Evolutionary conservation across 2,113 vertebrate genomes (phyloP).

Genomic region (Brachypteracias leptosomus): DNA sequence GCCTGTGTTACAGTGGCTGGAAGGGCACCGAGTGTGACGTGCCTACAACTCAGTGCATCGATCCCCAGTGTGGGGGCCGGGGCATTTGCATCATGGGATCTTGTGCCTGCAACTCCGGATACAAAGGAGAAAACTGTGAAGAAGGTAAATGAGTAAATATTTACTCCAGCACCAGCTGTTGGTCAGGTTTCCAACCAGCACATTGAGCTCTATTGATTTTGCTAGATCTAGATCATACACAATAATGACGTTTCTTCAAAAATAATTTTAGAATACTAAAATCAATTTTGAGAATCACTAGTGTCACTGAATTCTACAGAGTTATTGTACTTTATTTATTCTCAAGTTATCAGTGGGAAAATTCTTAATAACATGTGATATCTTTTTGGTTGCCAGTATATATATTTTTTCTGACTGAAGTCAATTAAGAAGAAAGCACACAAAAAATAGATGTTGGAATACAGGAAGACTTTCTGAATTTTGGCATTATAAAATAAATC

Average conservation of each 20-base stretch:
- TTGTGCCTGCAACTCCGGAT: slow-evolving; percentile 93
- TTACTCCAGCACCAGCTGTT: background rate
- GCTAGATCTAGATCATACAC: background rate
- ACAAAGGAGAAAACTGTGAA: slow-evolving; percentile 92
- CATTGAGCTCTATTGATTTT: background rate
- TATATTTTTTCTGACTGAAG: background rate
- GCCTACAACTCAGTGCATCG: slow-evolving; percentile 87
- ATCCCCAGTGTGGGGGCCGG: slow-evolving; percentile 89
- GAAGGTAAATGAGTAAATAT: slow-evolving; percentile 83
- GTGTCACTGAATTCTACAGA: background rate
- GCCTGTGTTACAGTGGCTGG: slow-evolving; percentile 97
- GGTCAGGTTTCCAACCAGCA: background rate
- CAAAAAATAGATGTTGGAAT: background rate
- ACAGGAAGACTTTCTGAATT: slow-evolving; percentile 60
- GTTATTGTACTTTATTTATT: background rate
- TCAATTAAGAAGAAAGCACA: background rate
- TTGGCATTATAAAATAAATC: slow-evolving; percentile 69
- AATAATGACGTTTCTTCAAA: background rate
- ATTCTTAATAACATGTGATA: background rate
- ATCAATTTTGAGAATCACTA: background rate
- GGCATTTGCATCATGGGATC: slow-evolving; percentile 93
- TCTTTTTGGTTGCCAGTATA: background rate
- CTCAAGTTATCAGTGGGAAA: background rate
- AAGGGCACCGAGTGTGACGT: slow-evolving; percentile 96
- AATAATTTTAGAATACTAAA: background rate